These are phyloP conservation scores for Liposcelis brunnea DNA, from an alignment of 2,888 invertebrate genomes.

Conservation along the genomic window DNA sequence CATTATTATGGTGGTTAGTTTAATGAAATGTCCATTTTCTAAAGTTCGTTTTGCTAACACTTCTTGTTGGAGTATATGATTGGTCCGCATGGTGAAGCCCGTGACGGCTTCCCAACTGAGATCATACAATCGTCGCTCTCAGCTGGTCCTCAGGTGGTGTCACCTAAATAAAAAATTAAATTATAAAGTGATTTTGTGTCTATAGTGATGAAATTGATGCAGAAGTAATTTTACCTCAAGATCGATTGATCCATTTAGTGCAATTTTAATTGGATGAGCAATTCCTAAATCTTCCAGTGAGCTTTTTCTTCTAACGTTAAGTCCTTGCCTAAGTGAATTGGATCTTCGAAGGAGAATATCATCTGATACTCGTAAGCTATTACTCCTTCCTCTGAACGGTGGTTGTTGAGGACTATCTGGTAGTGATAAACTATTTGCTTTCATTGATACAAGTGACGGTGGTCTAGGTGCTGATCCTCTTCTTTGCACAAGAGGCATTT, in stretches of 20 bases:
- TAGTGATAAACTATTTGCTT: conserved; percentile 74
- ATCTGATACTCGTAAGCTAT: conserved; percentile 71
- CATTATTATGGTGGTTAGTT: too few species aligned
- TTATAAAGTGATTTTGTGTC: too few species aligned
- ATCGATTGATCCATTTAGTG: conserved; percentile 71
- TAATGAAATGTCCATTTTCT: conserved; percentile 8
- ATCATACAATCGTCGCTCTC: conserved; percentile 89
- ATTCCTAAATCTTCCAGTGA: conserved; percentile 74
- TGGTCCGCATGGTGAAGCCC: conserved; percentile 7
- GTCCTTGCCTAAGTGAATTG: conserved; percentile 67
- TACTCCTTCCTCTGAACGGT: conserved; percentile 66
- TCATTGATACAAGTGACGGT: conserved; percentile 63
- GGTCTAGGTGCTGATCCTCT: conserved; percentile 34
- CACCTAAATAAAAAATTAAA: conserved; percentile 7
- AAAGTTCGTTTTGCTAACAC: neutral
- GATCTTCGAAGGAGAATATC: conserved; percentile 56
- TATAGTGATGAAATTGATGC: too few species aligned
- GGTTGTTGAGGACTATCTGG: conserved; percentile 54
- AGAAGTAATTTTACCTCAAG: too few species aligned
- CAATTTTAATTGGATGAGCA: conserved; percentile 69
- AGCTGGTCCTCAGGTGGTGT: conserved; percentile 15
- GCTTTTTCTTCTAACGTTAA: conserved; percentile 54
- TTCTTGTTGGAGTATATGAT: neutral
- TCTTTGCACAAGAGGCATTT: conserved; percentile 28
- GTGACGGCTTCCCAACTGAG: conserved; percentile 40